Conservation (phyloP, 2,797 vertebrate genomes). For the Melopsittacus undulatus region DNA sequence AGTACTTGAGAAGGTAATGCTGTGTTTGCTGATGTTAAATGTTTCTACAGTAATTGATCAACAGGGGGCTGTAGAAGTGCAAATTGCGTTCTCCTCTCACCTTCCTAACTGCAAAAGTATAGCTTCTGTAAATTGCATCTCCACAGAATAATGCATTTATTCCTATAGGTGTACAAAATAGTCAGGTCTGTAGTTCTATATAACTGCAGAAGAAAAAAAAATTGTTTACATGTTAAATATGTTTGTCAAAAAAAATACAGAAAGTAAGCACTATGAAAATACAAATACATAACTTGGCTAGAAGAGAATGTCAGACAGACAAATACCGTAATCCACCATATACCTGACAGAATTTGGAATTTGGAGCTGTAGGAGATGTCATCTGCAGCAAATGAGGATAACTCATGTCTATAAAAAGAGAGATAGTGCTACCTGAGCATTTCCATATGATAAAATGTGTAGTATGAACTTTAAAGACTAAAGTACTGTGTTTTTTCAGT, state of each 20-base stretch:
- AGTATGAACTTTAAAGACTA: not conserved
- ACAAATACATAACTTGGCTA: not conserved
- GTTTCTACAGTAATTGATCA: not conserved
- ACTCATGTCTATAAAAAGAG: not conserved
- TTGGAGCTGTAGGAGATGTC: not conserved
- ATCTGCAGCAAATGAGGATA: not conserved
- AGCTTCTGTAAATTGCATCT: not conserved
- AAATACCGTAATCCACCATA: not conserved
- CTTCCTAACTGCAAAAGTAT: not conserved
- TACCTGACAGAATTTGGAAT: not conserved
- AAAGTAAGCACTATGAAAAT: not conserved
- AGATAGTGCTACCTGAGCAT: not conserved
- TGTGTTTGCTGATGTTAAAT: not conserved
- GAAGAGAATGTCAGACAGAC: not conserved
- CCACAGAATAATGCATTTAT: not conserved
- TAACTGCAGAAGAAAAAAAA: not conserved
- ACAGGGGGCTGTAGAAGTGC: conserved; percentile 2
- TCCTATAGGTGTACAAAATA: not conserved
- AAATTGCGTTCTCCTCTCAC: not conserved
- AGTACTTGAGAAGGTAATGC: not conserved
- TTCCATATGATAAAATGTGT: not conserved
- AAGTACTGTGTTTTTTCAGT: not conserved
- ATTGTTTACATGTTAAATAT: not conserved
- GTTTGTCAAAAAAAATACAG: not conserved
- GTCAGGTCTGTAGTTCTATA: not conserved